These are phyloP conservation scores for Harpalus rufipes DNA, from an alignment of 2,888 invertebrate species.

Conservation along the genomic window DNA sequence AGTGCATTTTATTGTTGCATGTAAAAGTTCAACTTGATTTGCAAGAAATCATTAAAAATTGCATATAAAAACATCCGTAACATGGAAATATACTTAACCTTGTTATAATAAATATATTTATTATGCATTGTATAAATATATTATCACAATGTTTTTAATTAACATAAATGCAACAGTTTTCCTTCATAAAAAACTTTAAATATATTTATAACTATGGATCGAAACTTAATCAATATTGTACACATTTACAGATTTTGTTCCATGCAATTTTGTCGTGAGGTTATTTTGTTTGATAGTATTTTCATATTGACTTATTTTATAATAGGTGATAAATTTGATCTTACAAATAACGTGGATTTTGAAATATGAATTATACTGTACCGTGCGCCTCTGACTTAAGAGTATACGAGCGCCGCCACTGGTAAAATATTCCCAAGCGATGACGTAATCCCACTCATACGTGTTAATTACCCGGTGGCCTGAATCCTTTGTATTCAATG, in stretches of 20 bases:
- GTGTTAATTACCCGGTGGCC: no score
- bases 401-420: no score
- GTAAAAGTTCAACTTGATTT: neutral
- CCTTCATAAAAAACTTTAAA: neutral
- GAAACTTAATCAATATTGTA: neutral
- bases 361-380: no score
- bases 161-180: conserved; percentile 3
- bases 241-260: neutral
- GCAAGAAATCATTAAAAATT: conserved; percentile 10
- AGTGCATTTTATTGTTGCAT: neutral
- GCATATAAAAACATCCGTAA: conserved; percentile 12
- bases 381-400: no score
- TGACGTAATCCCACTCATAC: no score
- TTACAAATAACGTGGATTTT: no score
- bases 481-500: no score
- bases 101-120: conserved; percentile 4
- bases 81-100: conserved; percentile 21
- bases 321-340: no score
- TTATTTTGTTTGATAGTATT: no score
- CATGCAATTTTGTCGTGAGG: no score
- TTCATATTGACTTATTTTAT: no score
- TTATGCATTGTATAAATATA: neutral
- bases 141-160: neutral
- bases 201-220: neutral
- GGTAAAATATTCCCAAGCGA: no score